Base-by-base conservation (phyloP, 2,888 invertebrate species). In the Acanthosoma haemorrhoidale region DNA sequence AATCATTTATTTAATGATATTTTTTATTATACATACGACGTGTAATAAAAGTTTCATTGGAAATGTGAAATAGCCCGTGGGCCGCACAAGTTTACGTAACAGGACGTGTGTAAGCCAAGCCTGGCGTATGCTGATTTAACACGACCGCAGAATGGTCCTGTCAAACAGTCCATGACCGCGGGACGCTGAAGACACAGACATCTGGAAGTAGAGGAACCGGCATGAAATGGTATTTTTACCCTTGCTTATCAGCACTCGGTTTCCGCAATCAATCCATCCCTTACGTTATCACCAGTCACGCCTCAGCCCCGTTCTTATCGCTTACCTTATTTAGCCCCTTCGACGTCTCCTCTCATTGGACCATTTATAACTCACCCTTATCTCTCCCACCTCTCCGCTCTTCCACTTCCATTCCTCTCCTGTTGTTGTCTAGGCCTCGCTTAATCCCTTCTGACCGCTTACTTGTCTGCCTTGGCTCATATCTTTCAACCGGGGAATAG, bases 281-380 rank as follows among this genome's bases (percentile, higher is more conserved):
- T 25, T 51, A 5, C 25, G 51, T 25, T 51, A 51, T 51, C 51
- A 25, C 51, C 51, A n/a, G n/a, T n/a, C n/a, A n/a, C n/a, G n/a
- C n/a, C n/a, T n/a, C n/a, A n/a, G n/a, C n/a, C n/a, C 51, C 29
- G 13, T 51, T 18, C 51, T 51, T 51, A 51, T 51, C 51, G 18
- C 51, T 51, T 25, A 51, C 51, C 51, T 51, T 51, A 51, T 51
- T 51, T 51, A 51, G 51, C 51, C 51, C 51, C 51, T 51, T 51
- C 51, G 51, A 51, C 51, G 51, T 51, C 51, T 51, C 51, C 25
- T 51, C 51, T 51, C 51, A 51, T 51, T 51, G 51, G 51, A 51
- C 51, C 51, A 51, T 51, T 51, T 51, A 51, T 51, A 51, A 51
- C 25, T 51, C 51, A 51, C 51, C n/a, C 51, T 51, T 51, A 51